Base-by-base conservation (phyloP, 2,113 vertebrate species). In the Balaeniceps rex region DNA sequence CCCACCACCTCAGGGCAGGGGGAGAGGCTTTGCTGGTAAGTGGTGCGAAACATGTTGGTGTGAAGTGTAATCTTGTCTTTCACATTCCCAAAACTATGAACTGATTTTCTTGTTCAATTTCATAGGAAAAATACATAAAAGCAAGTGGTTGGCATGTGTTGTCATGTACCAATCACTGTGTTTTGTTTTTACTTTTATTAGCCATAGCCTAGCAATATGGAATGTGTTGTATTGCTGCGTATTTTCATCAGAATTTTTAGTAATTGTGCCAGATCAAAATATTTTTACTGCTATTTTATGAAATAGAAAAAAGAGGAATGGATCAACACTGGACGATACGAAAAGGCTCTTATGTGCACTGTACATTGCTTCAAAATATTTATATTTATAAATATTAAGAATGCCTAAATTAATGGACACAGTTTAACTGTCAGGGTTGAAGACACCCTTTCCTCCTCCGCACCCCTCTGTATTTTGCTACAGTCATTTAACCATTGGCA, bases 21-120 rank as follows among this genome's bases (percentile, higher is more conserved):
- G 98, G 93, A 98, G 99, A 97, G 98, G 98, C 91, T 98, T 99
- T 97, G 97, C 99, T 96, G 98, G 99, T 99, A 98, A 98, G 98
- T 0, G 0, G 12, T 28, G 9, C 2, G 15, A 49, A 71, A 34
- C 23, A 10, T 6, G 1, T 10, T 25, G 31, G 21, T 36, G 22
- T 72, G 52, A 63, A 57, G 54, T 4, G 0, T 84, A 76, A 34
- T 22, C 36, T 87, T 49, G n/a, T n/a, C 46, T 89, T 82, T 42
- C 65, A 42, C 42, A 4, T 85, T 72, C 33, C 66, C 51, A 15
- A 42, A 79, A 28, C 63, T 34, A 21, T 22, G 16, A 81, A 66
- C 29, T 23, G 21, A 65, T 70, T 49, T 69, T 12, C 47, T 44
- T 57, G 11, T 16, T 89, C 16, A 19, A 0, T 65, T 83, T 60